Evolutionary conservation across 1,140 invertebrate species (phyloP), one percentile per base, ranked within the genome.

Genomic region (Caerostris extrusa): DNA sequence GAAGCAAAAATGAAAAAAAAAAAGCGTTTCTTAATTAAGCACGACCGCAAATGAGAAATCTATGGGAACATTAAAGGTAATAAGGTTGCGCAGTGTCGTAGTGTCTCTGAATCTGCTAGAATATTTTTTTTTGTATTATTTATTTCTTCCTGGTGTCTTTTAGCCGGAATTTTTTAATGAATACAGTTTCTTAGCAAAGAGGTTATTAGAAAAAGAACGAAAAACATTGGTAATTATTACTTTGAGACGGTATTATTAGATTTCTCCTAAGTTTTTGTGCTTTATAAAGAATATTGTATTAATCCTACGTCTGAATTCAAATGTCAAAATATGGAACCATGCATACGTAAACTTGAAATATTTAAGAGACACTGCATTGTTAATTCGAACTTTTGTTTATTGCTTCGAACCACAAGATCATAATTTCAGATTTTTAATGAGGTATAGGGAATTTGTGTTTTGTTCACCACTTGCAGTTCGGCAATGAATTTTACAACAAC

Each of bases 21-120:
- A 90, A 93, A 64, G 60, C 8, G 56, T 85, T 92, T 88, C 92
- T 93, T 93, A 93, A 93, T 93, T 93, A 93, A 93, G 69, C 92
- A 82, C n/a, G 85, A 93, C 92, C 92, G 81, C 92, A 93, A 93
- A 93, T 93, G 92, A 93, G 92, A 93, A 93, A 93, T 93, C 92
- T 93, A 93, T 93, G 92, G 92, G 64, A 88, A 93, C 92, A 93
- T 93, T 93, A 93, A 34, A 93, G 86, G 92, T 93, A 93, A 93
- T 93, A 89, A 89, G 92, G 77, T 92, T 88, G 69, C 71, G 58
- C 55, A 53, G 86, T 61, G 61, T 91, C 69, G n/a, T 19, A 56
- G 69, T 92, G 85, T 87, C 61, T 87, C 83, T 60, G 64, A 83
- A 83, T 83, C 69, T 83, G 81, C 8, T 64, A 12, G n/a, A 3